Evolutionary conservation across 92 coral and sea anemone genomes (phyloP).

Genomic region (Bergia sp.): DNA sequence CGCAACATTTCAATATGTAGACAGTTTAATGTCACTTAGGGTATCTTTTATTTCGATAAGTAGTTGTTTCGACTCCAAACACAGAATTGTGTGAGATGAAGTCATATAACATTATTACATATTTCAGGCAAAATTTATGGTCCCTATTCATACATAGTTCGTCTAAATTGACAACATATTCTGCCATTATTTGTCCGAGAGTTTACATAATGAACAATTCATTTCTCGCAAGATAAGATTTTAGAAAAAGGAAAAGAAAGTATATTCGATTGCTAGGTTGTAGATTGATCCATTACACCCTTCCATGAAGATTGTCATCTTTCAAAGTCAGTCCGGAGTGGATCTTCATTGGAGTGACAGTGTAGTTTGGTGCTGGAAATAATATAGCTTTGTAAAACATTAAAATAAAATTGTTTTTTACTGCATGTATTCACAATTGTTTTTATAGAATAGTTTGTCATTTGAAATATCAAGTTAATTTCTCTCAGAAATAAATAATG

Average conservation of each 20-base stretch:
- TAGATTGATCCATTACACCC: background rate
- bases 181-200: constrained; percentile 20
- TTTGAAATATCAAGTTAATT: constrained; percentile 43
- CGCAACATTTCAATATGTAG: background rate
- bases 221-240: constrained; percentile 4
- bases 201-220: constrained; percentile 29
- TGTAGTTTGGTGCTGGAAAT: background rate
- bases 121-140: constrained; percentile 8
- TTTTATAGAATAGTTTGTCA: constrained; percentile 27
- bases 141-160: constrained; percentile 3
- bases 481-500: constrained; percentile 32
- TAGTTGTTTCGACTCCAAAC: constrained; percentile 33
- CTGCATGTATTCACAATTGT: constrained; percentile 15
- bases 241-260: background rate
- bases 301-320: constrained; percentile 13
- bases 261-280: background rate
- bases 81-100: constrained; percentile 5
- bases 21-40: background rate
- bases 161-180: background rate
- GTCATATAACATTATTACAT: constrained; percentile 16
- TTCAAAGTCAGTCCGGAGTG: constrained; percentile 12
- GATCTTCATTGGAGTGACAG: background rate
- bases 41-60: constrained; percentile 37
- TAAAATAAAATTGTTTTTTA: constrained; percentile 10
- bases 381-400: background rate